Percentiles rank a stretch among this genome's conserved stretches.
phyloP scores from a whole-genome alignment of 2,888 invertebrate species.

The Lithophane leautieri region DNA sequence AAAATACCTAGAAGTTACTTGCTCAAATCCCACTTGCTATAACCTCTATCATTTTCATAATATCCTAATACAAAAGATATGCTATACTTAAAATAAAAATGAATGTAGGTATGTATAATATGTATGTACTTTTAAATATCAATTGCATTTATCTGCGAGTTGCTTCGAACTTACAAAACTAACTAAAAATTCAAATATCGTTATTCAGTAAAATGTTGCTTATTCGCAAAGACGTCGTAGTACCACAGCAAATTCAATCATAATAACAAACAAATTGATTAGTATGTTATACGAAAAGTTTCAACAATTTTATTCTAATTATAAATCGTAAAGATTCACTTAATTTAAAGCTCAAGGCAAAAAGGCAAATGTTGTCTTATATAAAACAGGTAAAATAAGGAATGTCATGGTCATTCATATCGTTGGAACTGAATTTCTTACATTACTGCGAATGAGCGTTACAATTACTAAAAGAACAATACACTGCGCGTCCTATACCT shows the following conservation, averaged over 20 bases:
- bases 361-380: conserved; percentile 66
- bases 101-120: conserved; percentile 58
- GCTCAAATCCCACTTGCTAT: conserved; percentile 43
- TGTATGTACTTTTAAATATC: conserved; percentile 67
- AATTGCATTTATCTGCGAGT: conserved; percentile 63
- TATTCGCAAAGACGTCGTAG: conserved; percentile 60
- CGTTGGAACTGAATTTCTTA: conserved; percentile 68
- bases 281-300: conserved; percentile 51
- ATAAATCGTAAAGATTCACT: conserved; percentile 61
- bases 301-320: conserved; percentile 64
- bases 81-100: conserved; percentile 57
- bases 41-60: conserved; percentile 45
- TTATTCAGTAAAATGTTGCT: conserved; percentile 52
- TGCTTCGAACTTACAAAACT: conserved; percentile 48
- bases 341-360: conserved; percentile 69
- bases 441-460: conserved; percentile 66
- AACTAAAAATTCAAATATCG: conserved; percentile 50
- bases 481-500: conserved; percentile 48
- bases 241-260: conserved; percentile 56
- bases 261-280: conserved; percentile 58
- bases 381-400: conserved; percentile 70
- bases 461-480: conserved; percentile 59
- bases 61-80: conserved; percentile 53
- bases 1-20: conserved; percentile 36
- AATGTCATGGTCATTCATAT: conserved; percentile 72